Percentiles rank a stretch among this genome's conserved stretches.
phyloP scores from a whole-genome alignment of 1,140 invertebrate species.

The Triops longicaudatus region DNA sequence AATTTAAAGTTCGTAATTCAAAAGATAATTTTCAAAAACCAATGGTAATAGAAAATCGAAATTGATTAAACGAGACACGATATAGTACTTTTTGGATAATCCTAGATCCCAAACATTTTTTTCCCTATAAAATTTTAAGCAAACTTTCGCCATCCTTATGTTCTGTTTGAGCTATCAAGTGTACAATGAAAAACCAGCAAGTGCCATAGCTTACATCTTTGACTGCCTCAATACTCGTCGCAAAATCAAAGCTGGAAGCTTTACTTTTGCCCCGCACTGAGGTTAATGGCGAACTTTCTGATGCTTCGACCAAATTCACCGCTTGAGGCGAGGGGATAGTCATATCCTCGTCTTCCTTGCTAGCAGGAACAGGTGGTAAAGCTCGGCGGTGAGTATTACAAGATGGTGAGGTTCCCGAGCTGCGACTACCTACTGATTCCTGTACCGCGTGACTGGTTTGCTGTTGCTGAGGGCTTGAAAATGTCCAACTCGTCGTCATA shows the following conservation, averaged over 20 bases:
- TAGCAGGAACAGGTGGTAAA: conserved; percentile 24
- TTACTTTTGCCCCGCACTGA: conserved; percentile 38
- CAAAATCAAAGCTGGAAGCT: conserved; percentile 61
- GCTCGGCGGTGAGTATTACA: background rate
- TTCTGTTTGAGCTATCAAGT: background rate
- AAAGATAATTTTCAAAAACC: too few species aligned
- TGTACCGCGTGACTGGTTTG: background rate
- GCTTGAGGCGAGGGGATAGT: conserved; percentile 3
- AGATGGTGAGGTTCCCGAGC: background rate
- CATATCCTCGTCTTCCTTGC: conserved; percentile 5
- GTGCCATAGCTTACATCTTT: conserved; percentile 66
- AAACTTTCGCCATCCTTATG: too few species aligned
- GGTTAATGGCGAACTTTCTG: background rate
- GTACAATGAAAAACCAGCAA: conserved; percentile 23
- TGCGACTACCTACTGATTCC: background rate
- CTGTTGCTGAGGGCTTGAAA: conserved; percentile 14
- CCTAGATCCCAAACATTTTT: too few species aligned
- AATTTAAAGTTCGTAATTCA: too few species aligned
- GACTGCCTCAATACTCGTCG: conserved; percentile 83
- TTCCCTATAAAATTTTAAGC: too few species aligned
- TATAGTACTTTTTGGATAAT: too few species aligned
- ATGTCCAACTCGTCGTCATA: conserved; percentile 24
- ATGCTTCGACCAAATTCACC: background rate
- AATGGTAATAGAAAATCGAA: too few species aligned
- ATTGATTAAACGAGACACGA: too few species aligned